Evolutionary conservation across 2,888 invertebrate species (phyloP), one percentile per base, ranked within the genome.

Genomic region (Dexiosoma caninum): DNA sequence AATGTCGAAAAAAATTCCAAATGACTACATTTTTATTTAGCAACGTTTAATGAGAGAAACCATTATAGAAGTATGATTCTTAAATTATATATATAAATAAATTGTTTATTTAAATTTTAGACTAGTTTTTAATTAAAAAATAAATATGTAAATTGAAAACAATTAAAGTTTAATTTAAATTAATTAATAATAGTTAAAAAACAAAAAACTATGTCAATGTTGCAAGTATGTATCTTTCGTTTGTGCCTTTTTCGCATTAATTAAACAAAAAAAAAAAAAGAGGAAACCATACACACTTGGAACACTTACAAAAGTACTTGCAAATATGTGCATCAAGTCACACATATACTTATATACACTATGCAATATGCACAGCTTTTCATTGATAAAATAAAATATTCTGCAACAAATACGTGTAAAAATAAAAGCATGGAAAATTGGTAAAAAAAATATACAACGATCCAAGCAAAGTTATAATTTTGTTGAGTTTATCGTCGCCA

Each of bases 141-240:
- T 3, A 40, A n/a, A 37, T 37, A 37, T n/a, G n/a, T n/a, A 40
- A 40, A 42, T 14, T 5, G 14, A 32, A 10, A 2, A 5, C 2
- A 27, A 27, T 27, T 27, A 32, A 53, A 32, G 10, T 53, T 53
- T 10, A 32, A 8, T 32, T 32, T 14, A 1, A 21, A 9, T 42
- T 42, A 42, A 44, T 42, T 44, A n/a, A 14, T 0, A 7, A 35
- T 44, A 32, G 10, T 32, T 16, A 2, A n/a, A 0, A 10, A 23
- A 14, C 10, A 35, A 23, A 32, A 51, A 62, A 62, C 32, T 62
- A 23, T 72, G 72, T 72, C 72, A 72, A 72, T 72, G 72, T 72
- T 62, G 32, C 8, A n/a, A n/a, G n/a, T n/a, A n/a, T n/a, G n/a
- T n/a, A 42, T 9, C 19, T 53, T 42, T 42, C 21, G 42, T 67